Percentiles rank a stretch among this genome's conserved stretches.
Conservation (phyloP, 2,797 vertebrate genomes). For the Fistularia tabacaria region DNA sequence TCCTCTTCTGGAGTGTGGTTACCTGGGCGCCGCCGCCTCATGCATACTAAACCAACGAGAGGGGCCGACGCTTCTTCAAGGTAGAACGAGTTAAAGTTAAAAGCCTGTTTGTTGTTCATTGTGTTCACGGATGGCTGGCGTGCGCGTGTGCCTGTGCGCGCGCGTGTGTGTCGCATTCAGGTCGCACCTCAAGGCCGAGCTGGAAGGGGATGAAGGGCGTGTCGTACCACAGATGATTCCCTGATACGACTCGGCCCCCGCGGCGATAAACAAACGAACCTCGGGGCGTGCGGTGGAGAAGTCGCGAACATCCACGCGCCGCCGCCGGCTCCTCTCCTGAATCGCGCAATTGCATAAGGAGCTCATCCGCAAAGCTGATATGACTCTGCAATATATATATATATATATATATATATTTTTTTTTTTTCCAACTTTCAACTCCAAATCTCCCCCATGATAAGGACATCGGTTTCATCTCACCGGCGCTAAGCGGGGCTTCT, state of each 20-base stretch:
- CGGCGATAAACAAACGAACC: constrained; percentile 56
- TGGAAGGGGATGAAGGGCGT: constrained; percentile 52
- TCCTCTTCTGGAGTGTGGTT: constrained; percentile 37
- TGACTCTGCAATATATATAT: too few species aligned
- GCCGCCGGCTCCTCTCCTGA: too few species aligned
- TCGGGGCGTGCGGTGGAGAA: constrained; percentile 25
- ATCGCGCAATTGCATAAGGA: too few species aligned
- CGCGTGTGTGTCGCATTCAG: constrained; percentile 34
- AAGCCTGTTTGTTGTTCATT: constrained; percentile 39
- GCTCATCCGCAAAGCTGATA: too few species aligned
- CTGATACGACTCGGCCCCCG: constrained; percentile 45
- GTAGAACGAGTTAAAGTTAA: constrained; percentile 39
- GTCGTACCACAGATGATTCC: constrained; percentile 57
- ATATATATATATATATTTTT: too few species aligned
- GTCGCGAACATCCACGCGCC: too few species aligned
- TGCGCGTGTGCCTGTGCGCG: too few species aligned
- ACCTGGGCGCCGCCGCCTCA: constrained; percentile 33
- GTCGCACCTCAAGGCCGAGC: constrained; percentile 58
- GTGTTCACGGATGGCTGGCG: constrained; percentile 30
- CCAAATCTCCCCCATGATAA: too few species aligned
- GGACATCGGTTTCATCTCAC: too few species aligned
- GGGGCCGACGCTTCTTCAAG: constrained; percentile 33
- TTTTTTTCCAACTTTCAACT: too few species aligned
- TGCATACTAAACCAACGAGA: constrained; percentile 47
- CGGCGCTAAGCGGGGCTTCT: too few species aligned